Conservation (phyloP, 2,888 invertebrate species). For the Napeogenes inachia region DNA sequence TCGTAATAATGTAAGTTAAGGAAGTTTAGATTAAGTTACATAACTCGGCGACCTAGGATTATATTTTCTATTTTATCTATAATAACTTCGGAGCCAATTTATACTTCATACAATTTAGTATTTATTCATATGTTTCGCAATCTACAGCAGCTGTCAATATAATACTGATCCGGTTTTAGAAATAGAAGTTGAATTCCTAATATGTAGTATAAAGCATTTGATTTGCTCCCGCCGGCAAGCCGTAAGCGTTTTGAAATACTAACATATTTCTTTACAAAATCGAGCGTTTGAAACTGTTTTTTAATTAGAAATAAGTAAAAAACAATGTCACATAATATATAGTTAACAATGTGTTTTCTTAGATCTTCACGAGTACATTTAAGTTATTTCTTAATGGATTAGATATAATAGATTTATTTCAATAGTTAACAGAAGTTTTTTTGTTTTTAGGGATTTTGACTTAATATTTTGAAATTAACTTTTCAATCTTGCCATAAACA, state of each 20-base stretch:
- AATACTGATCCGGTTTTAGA: conserved; percentile 25
- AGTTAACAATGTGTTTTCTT: no score
- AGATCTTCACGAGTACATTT: no score
- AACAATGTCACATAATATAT: no score
- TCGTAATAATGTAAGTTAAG: no score
- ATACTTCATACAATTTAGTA: conserved; percentile 1
- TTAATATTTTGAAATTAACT: neutral
- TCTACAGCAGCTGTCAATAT: conserved; percentile 17
- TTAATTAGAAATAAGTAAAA: no score
- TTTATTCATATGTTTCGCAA: conserved; percentile 18
- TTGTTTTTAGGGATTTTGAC: neutral
- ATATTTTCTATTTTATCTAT: no score
- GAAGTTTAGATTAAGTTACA: no score
- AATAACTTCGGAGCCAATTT: no score
- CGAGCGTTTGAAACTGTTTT: neutral
- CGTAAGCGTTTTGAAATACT: neutral
- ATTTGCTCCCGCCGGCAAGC: conserved; percentile 4
- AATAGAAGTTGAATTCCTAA: conserved; percentile 25
- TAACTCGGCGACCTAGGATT: no score
- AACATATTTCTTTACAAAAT: neutral
- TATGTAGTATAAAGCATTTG: conserved; percentile 11
- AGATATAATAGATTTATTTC: no score
- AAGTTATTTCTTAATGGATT: no score
- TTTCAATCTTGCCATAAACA: conserved; percentile 3
- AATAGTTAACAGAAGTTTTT: neutral